phyloP scores from a whole-genome alignment of 2,113 vertebrate genomes.

The Pao palembangensis region DNA sequence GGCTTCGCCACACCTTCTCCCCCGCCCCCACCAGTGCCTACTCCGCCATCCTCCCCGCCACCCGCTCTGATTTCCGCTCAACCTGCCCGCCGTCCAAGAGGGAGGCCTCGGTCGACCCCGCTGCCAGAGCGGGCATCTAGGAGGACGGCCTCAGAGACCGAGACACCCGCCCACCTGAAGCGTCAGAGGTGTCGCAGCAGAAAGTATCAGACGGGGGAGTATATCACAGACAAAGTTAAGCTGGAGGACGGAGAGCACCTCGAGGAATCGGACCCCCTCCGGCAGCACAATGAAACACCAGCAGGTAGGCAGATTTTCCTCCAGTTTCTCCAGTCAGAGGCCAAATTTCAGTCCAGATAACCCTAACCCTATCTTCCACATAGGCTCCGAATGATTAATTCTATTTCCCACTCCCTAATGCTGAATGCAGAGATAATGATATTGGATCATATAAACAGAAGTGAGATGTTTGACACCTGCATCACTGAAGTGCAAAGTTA shows the following conservation, averaged over 20 bases:
- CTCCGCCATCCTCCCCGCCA: conserved; percentile 33
- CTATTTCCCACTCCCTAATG: no score
- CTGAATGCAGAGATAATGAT: no score
- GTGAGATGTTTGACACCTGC: no score
- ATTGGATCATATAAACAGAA: no score
- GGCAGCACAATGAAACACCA: conserved; percentile 75
- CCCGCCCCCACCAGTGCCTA: conserved; percentile 55
- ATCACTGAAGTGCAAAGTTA: no score
- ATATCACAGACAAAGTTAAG: conserved; percentile 85
- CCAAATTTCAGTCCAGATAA: no score
- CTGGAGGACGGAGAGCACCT: conserved; percentile 67
- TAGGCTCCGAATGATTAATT: no score
- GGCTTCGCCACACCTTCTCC: conserved; percentile 71
- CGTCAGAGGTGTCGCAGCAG: conserved; percentile 86
- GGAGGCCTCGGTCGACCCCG: conserved; percentile 73
- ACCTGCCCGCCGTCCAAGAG: conserved; percentile 69
- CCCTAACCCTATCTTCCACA: no score
- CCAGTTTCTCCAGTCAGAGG: background rate
- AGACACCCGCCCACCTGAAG: conserved; percentile 79
- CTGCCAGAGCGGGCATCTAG: conserved; percentile 45
- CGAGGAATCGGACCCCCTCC: conserved; percentile 58
- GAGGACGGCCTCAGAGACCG: conserved; percentile 42
- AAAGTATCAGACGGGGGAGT: conserved; percentile 94
- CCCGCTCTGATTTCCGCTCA: conserved; percentile 35
- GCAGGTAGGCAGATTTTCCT: conserved; percentile 50